These are phyloP conservation scores for rabbit (Oryctolagus cuniculus) DNA, from an alignment of 2,113 vertebrate genomes.

Conservation along the genomic window mOryCun1.1 NC_091438.1:139049501-139050000, in stretches of 20 bases:
- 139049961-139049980: not conserved
- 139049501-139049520: not conserved
- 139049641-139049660: not conserved
- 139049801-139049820: not conserved
- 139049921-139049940: not conserved
- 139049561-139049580: not conserved
- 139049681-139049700: not conserved
- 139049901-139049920: not conserved
- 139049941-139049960: not conserved
- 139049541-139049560: not conserved
- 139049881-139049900: not conserved
- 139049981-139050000: not conserved
- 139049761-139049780: not conserved
- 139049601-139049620: not conserved
- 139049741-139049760: not conserved
- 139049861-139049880: not conserved
- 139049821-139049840: not conserved
- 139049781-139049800: not conserved
- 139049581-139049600: not conserved
- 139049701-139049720: not conserved
- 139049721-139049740: not conserved
- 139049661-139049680: not conserved
- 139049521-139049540: not conserved
- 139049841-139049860: no score
- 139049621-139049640: not conserved